phyloP scores from a whole-genome alignment of 2,888 invertebrate genomes.

The Cerastis rubricosa region DNA sequence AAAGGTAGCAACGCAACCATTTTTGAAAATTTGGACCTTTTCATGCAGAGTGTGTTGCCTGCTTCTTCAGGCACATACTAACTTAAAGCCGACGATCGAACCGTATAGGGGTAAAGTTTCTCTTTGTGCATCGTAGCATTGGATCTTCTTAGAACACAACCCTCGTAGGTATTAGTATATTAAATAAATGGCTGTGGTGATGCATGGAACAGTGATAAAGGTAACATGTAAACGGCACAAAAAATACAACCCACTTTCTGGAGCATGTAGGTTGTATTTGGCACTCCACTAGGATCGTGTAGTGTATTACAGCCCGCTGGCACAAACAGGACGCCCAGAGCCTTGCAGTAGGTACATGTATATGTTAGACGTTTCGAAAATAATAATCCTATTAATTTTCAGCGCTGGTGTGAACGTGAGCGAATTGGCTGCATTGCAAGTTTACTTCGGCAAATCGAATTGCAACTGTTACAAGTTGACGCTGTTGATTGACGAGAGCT shows the following conservation, averaged over 20 bases:
- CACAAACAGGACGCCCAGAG: neutral
- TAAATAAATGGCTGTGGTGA: neutral
- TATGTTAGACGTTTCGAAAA: neutral
- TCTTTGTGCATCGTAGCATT: neutral
- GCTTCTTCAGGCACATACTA: neutral
- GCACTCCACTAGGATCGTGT: neutral
- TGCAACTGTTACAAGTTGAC: constrained; percentile 83
- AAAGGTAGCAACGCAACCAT: neutral
- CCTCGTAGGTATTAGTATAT: neutral
- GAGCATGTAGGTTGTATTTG: too few relatives aligned
- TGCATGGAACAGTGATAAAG: neutral
- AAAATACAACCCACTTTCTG: too few relatives aligned
- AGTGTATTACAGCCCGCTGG: neutral
- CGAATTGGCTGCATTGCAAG: constrained; percentile 77
- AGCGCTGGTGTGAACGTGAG: constrained; percentile 73
- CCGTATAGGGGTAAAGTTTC: neutral
- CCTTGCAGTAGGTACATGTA: neutral
- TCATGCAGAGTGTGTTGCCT: neutral
- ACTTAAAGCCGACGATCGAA: neutral
- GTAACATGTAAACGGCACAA: neutral
- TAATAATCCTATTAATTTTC: constrained; percentile 50
- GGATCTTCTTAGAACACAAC: neutral
- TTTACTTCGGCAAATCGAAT: constrained; percentile 80
- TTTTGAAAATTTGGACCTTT: neutral
- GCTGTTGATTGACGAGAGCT: constrained; percentile 79